Evolutionary conservation across 1,140 invertebrate species (phyloP).

Genomic region (Cyrtorhinus lividipennis): DNA sequence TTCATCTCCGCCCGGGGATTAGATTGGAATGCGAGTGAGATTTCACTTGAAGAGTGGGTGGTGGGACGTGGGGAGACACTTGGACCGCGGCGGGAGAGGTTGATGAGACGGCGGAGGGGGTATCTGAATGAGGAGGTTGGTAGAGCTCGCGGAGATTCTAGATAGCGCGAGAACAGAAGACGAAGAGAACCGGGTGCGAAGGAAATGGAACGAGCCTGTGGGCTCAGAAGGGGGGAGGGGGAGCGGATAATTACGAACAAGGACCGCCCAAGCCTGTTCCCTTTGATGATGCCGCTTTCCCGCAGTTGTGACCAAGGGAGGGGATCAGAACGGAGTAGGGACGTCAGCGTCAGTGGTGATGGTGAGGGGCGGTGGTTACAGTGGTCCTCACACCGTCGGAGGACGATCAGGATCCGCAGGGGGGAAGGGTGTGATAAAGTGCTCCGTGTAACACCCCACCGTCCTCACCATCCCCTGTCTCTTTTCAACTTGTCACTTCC

Average conservation of each 20-base stretch:
- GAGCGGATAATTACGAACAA: background rate
- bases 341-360: background rate
- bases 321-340: background rate
- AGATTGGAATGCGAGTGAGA: too few relatives aligned
- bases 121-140: background rate
- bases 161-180: background rate
- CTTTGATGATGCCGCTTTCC: constrained; percentile 3
- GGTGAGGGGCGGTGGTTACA: background rate
- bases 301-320: background rate
- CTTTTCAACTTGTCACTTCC: too few relatives aligned
- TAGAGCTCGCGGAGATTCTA: background rate
- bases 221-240: background rate
- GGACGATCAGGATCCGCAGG: too few relatives aligned
- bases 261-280: constrained; percentile 7
- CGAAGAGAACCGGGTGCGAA: background rate
- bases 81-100: too few relatives aligned
- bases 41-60: too few relatives aligned
- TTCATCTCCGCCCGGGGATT: too few relatives aligned
- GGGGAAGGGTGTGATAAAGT: background rate
- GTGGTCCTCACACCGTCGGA: background rate
- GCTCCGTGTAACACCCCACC: background rate
- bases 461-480: too few relatives aligned
- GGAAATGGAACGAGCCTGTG: background rate
- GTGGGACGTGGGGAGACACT: too few relatives aligned
- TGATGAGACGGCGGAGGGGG: too few relatives aligned